Evolutionary conservation across 1,140 invertebrate genomes (phyloP).

Genomic region (Oreohelix idahoensis): DNA sequence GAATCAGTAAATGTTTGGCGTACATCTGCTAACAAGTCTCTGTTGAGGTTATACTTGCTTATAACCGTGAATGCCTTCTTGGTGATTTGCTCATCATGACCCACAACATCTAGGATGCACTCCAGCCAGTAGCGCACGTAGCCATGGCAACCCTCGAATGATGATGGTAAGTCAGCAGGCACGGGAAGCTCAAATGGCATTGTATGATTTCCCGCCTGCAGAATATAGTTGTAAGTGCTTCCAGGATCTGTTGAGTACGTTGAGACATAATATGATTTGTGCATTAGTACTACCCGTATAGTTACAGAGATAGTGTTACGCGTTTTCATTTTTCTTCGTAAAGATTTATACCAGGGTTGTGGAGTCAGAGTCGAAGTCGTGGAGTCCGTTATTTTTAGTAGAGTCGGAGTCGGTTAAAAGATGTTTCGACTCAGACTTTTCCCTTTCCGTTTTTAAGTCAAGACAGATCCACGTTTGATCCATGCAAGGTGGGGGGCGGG

Average conservation of each 20-base stretch:
- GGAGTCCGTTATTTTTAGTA: too few relatives aligned
- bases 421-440: too few relatives aligned
- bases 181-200: constrained; percentile 73
- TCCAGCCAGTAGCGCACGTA: constrained; percentile 73
- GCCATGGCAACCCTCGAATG: constrained; percentile 72
- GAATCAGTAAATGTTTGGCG: background rate
- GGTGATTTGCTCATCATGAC: constrained; percentile 56
- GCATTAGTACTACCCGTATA: too few relatives aligned
- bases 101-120: constrained; percentile 70
- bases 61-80: constrained; percentile 62
- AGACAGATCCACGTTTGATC: too few relatives aligned
- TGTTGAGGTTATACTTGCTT: constrained; percentile 60
- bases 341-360: too few relatives aligned
- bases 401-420: too few relatives aligned
- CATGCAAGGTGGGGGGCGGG: too few relatives aligned
- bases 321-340: too few relatives aligned
- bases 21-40: constrained; percentile 45
- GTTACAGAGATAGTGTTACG: too few relatives aligned
- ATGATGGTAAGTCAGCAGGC: constrained; percentile 73
- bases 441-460: too few relatives aligned
- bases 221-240: constrained; percentile 19
- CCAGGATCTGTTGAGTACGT: constrained; percentile 11
- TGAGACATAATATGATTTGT: background rate
- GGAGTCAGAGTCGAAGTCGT: too few relatives aligned
- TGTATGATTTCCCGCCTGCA: constrained; percentile 64